Conservation (phyloP, 2,888 invertebrate species). For the Drosophila incognita region DNA sequence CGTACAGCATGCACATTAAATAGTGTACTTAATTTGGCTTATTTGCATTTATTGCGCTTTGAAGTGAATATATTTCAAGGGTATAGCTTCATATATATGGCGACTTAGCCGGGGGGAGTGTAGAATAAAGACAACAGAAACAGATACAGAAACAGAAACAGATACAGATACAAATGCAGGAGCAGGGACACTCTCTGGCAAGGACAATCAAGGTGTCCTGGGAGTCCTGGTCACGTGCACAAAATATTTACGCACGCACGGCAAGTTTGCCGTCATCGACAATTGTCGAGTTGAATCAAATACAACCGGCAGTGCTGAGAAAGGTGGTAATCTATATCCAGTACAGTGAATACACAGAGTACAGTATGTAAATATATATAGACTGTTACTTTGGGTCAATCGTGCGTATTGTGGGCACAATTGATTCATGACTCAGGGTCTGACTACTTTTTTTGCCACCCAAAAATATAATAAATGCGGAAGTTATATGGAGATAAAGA, state of each 20-base stretch:
- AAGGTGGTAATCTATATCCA: slow-evolving; percentile 9
- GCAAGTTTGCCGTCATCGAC: slow-evolving; percentile 19
- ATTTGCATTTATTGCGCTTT: background rate
- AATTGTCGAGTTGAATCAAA: slow-evolving; percentile 11
- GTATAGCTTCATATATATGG: background rate
- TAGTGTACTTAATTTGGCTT: background rate
- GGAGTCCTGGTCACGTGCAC: slow-evolving; percentile 44
- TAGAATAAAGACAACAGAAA: background rate
- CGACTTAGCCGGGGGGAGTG: background rate
- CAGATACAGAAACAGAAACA: background rate
- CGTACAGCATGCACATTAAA: background rate
- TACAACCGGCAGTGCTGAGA: background rate
- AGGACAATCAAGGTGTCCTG: slow-evolving; percentile 32
- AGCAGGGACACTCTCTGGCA: background rate
- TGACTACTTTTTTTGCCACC: background rate
- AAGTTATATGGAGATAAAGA: background rate
- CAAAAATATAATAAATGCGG: background rate
- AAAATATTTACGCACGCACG: slow-evolving; percentile 53
- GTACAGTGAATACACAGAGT: background rate
- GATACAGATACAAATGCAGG: background rate
- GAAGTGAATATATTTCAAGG: background rate
- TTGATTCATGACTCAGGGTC: slow-evolving; percentile 14
- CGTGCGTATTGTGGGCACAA: slow-evolving; percentile 34
- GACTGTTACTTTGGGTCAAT: background rate
- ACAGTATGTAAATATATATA: slow-evolving; percentile 12